Base-by-base conservation (phyloP, 92 coral and sea anemone genomes). In the Pocillopora grandis region DNA sequence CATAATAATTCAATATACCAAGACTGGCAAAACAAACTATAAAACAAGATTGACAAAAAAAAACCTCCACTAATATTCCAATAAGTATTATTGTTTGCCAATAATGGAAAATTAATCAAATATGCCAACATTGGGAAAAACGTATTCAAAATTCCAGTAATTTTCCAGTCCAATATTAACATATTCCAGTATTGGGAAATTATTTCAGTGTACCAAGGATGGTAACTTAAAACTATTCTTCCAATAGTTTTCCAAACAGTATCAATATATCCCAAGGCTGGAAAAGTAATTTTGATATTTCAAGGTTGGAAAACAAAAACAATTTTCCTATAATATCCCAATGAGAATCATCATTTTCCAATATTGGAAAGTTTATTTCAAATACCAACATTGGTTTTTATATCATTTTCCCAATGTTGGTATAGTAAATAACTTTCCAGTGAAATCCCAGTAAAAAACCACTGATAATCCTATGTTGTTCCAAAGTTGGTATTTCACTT, bases 351-450 rank as follows among this genome's bases (percentile, higher is more conserved):
- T 85, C 23, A 55, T 66, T 65, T 85, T 64, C 82, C 83, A 85
- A 85, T 68, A 83, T 77, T 76, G 88, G 88, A 85, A 37, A 59
- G 35, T 57, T 31, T 76, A 27, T 85, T 77, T 62, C 67, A 85
- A 42, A 85, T 85, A 49, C 88, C 88, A 85, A 85, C 67, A 71
- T 85, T 85, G 83, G 88, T 76, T 66, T 85, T 56, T 85, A 85
- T 85, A 85, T 85, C 78, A 68, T 14, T 85, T 77, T 62, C 77
- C 88, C 83, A 67, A 85, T 76, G 83, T 85, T 85, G 83, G 88
- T 77, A 85, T 58, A 35, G 62, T 11, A 84, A n/a, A 66, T 27
- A 76, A 84, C 23, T 19, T 84, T 76, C 83, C 82, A 84, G 66
- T 67, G n/a, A 78, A 76, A 85, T 31, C 77, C 83, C 88, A 69